phyloP scores from a whole-genome alignment of 2,888 invertebrate species.

The Megamerina dolium region DNA sequence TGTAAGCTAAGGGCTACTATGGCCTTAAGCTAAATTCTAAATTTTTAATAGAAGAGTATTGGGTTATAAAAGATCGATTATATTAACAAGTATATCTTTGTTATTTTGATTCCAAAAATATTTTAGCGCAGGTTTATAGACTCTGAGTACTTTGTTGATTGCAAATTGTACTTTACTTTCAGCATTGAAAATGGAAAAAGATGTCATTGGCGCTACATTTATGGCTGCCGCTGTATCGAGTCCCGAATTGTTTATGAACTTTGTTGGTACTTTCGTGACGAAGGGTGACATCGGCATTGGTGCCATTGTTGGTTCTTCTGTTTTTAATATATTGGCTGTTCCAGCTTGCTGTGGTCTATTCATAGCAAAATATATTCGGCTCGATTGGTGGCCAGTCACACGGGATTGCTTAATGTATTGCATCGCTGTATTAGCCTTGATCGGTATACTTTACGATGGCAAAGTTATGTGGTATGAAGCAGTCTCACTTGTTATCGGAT shows the following conservation, averaged over 20 bases:
- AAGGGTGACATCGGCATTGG: constrained; percentile 79
- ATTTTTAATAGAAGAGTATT: too few relatives aligned
- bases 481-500: constrained; percentile 65
- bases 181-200: constrained; percentile 74
- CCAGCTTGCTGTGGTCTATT: constrained; percentile 74
- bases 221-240: constrained; percentile 93
- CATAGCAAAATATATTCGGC: constrained; percentile 69
- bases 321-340: constrained; percentile 77
- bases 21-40: too few relatives aligned
- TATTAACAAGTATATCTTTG: not conserved
- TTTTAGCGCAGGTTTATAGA: not conserved
- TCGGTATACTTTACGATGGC: constrained; percentile 76
- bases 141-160: not conserved
- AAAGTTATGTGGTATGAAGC: constrained; percentile 82
- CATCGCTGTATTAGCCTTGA: constrained; percentile 70
- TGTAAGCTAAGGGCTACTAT: too few relatives aligned
- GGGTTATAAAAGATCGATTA: not conserved
- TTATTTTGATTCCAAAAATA: not conserved
- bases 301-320: constrained; percentile 76
- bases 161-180: constrained; percentile 14
- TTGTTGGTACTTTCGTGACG: constrained; percentile 79
- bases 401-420: constrained; percentile 77
- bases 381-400: constrained; percentile 81
- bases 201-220: constrained; percentile 88
- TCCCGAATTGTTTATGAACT: constrained; percentile 83